Conservation (phyloP, 2,888 invertebrate species). For the Crossocerus cetratus region DNA sequence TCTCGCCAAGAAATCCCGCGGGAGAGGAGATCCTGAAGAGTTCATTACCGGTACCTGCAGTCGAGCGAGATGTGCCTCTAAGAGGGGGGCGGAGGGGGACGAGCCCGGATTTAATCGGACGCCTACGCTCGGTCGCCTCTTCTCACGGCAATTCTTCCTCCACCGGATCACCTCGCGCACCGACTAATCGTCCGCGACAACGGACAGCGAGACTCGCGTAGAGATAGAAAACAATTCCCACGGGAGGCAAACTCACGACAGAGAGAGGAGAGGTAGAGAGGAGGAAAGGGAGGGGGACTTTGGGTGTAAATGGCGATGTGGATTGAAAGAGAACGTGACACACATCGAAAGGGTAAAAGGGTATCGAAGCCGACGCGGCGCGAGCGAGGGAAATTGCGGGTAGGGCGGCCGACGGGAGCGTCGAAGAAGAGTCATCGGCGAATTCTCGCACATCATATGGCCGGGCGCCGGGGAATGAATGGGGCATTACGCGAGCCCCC, state of each 20-base stretch:
- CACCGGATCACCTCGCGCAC: background rate
- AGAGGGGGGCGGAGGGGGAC: too few relatives aligned
- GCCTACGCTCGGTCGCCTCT: slow-evolving; percentile 23
- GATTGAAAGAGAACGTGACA: too few relatives aligned
- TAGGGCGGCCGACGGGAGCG: background rate
- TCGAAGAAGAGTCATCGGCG: slow-evolving; percentile 43
- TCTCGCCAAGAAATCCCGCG: slow-evolving; percentile 51
- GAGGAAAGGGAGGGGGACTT: too few relatives aligned
- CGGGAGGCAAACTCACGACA: too few relatives aligned
- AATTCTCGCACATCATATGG: slow-evolving; percentile 54
- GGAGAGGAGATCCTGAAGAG: slow-evolving; percentile 51
- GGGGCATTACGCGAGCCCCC: slow-evolving; percentile 58
- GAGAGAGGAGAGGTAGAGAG: too few relatives aligned
- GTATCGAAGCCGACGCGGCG: slow-evolving; percentile 4
- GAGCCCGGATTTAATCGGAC: slow-evolving; percentile 51
- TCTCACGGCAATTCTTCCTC: slow-evolving; percentile 41
- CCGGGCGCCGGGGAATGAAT: slow-evolving; percentile 52
- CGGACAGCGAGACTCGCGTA: too few relatives aligned
- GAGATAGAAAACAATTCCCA: too few relatives aligned
- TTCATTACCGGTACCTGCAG: slow-evolving; percentile 67
- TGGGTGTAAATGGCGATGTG: too few relatives aligned
- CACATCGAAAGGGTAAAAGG: too few relatives aligned
- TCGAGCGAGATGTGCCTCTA: slow-evolving; percentile 18
- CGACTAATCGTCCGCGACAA: too few relatives aligned
- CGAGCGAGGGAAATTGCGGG: slow-evolving; percentile 22